Evolutionary conservation across 2,797 vertebrate genomes (phyloP).

Genomic region (Poecilia gillii): DNA sequence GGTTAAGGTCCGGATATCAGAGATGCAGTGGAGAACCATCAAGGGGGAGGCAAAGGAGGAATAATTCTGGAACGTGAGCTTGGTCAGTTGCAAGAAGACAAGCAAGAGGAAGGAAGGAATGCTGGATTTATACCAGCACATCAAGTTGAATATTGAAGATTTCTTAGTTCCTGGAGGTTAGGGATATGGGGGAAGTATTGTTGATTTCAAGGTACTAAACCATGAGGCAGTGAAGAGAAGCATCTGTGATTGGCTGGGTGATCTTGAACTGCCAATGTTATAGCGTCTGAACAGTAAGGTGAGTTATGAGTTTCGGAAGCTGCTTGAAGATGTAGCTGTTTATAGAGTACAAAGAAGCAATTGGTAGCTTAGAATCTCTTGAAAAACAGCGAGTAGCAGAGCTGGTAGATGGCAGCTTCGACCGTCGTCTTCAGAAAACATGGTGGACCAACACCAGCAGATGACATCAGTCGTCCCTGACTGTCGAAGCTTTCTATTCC

Average conservation of each 20-base stretch:
- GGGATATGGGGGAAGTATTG: neutral
- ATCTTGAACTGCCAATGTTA: neutral
- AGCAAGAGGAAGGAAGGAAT: neutral
- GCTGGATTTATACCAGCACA: neutral
- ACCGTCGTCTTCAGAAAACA: neutral
- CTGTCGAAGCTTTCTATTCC: neutral
- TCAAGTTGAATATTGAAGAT: neutral
- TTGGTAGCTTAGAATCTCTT: neutral
- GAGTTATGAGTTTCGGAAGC: neutral
- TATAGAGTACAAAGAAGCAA: neutral
- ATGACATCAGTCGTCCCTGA: neutral
- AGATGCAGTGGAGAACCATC: too few species aligned
- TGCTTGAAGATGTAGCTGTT: neutral
- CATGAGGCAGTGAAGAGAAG: neutral
- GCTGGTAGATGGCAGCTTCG: neutral
- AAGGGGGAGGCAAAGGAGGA: neutral
- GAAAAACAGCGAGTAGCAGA: neutral
- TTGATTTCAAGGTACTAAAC: neutral
- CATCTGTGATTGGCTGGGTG: neutral
- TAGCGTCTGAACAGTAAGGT: neutral
- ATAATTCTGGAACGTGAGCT: neutral
- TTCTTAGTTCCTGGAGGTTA: neutral
- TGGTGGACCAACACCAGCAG: neutral
- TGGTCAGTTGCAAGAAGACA: neutral
- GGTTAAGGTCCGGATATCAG: too few species aligned